Evolutionary conservation across 23 tunicate genomes (phyloP), one percentile per base, ranked within the genome.

Genomic region (Ascidia mentula): DNA sequence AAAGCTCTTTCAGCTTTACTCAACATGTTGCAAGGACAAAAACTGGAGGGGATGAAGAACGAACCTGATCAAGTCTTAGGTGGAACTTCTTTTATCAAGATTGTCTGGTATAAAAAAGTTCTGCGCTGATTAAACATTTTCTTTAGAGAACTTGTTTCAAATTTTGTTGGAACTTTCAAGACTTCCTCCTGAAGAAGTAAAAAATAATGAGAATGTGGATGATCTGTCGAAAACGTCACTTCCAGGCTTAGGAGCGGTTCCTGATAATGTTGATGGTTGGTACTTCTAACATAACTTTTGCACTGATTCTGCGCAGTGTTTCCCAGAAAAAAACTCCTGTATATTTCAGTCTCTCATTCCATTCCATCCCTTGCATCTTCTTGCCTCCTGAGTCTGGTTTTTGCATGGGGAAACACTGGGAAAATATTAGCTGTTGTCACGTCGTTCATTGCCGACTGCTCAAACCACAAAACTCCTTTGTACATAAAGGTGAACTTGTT

Each of bases 381-480:
- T 20, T 89, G 95, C 40, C 82, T 89, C 32, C 59, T 89, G 7
- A 83, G 88, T 61, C 60, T 89, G 37, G 88, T 84, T 18, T 80
- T 84, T 75, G 95, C 95, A 18, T 89, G 95, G 95, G 95, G 95
- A 60, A 84, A 89, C 82, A 81, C 95, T 59, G 88, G 46, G 65
- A 89, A 89, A 34, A 32, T 89, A 22, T 53, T 89, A 18, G 35
- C 88, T 6, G 95, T 84, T 4, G 82, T 81, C 22, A 77, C 88
- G 12, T 46, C 84, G 6, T 88, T 88, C 83, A 59, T 88, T 70
- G 87, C 87, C 0, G 93, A 88, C 38, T 88, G 93, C 38, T 82
- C 93, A 5, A 88, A 69, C 22, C 93, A 88, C 32, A 77, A 88
- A 77, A 45, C n/a, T 45, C 83, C 93, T 36, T 69, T 82, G 0